Conservation (phyloP, 2,888 invertebrate species). For the Agonopterix subpropinquella region DNA sequence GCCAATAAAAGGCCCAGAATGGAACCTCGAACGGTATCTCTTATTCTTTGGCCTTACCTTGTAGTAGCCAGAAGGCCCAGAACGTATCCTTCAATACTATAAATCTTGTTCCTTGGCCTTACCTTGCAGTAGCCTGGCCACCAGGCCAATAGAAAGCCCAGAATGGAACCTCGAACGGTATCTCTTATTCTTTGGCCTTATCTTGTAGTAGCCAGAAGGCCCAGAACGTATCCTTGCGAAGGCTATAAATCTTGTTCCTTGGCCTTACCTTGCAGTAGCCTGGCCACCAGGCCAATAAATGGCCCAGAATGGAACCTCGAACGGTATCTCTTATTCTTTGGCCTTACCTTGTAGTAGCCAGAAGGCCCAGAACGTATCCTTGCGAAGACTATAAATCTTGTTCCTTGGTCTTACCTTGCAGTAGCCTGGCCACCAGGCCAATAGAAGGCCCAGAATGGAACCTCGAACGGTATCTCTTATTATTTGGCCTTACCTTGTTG, state of each 20-base stretch:
- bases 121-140: too few species aligned
- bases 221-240: constrained; percentile 82
- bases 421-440: constrained; percentile 86
- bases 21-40: too few species aligned
- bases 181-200: constrained; percentile 17
- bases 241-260: too few species aligned
- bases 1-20: too few species aligned
- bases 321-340: too few species aligned
- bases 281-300: constrained; percentile 86
- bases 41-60: too few species aligned
- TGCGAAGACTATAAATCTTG: constrained; percentile 36
- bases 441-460: constrained; percentile 86
- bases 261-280: too few species aligned
- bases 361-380: constrained; percentile 85
- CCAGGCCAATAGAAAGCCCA: constrained; percentile 90
- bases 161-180: constrained; percentile 46
- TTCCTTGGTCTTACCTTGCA: constrained; percentile 62
- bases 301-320: constrained; percentile 76
- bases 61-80: too few species aligned
- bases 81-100: too few species aligned
- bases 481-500: too few species aligned
- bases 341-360: constrained; percentile 79
- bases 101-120: too few species aligned
- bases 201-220: constrained; percentile 84
- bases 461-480: constrained; percentile 66